These are phyloP conservation scores for Geococcyx californianus DNA, from an alignment of 2,113 vertebrate species.

Conservation along the genomic window DNA sequence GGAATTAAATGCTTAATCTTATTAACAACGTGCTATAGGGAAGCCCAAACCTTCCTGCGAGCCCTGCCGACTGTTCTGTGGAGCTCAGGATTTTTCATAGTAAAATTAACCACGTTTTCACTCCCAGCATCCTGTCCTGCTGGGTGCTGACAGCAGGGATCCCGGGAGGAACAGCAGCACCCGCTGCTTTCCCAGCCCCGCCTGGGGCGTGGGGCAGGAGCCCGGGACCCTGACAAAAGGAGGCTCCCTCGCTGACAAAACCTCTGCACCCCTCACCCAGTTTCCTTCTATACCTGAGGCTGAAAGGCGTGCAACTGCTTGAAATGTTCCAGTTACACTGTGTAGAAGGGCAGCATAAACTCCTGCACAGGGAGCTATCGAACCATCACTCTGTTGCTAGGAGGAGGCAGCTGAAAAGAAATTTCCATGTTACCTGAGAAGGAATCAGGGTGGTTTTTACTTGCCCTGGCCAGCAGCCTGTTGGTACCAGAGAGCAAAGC, in stretches of 20 bases:
- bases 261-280: background rate
- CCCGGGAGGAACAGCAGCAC: background rate
- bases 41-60: slow-evolving; percentile 40
- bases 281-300: background rate
- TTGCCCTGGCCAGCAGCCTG: slow-evolving; percentile 29
- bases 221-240: slow-evolving; percentile 28
- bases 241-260: background rate
- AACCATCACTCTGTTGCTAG: background rate
- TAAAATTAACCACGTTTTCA: slow-evolving; percentile 22
- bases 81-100: slow-evolving; percentile 23
- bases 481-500: background rate
- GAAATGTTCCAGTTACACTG: background rate
- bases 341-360: background rate
- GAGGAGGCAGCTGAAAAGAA: background rate
- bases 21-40: slow-evolving; percentile 7
- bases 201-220: background rate
- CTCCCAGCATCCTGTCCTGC: background rate
- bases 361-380: background rate
- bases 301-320: background rate
- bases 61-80: background rate
- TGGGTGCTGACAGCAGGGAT: background rate
- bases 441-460: background rate
- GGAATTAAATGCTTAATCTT: slow-evolving; percentile 33
- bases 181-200: background rate
- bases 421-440: slow-evolving; percentile 25